These are phyloP conservation scores for Smutsia temminckii DNA, from an alignment of 2,797 vertebrate species.

Conservation along the genomic window DNA sequence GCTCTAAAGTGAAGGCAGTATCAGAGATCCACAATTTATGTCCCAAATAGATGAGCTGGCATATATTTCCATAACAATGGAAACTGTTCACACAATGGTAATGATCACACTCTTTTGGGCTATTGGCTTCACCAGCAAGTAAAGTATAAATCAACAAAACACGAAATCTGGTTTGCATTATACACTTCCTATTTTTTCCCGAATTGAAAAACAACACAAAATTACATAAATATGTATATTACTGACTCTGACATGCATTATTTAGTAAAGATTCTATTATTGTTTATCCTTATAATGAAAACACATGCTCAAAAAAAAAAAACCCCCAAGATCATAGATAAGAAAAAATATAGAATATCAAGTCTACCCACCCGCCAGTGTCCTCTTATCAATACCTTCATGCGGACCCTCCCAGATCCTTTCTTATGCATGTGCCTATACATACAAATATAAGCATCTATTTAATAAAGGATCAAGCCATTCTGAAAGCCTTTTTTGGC, in stretches of 20 bases:
- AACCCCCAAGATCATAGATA: neutral
- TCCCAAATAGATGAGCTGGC: constrained; percentile 74
- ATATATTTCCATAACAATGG: constrained; percentile 70
- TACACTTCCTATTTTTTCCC: constrained; percentile 67
- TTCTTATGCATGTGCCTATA: neutral
- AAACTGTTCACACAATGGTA: neutral
- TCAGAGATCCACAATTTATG: constrained; percentile 36
- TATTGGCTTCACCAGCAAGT: constrained; percentile 48
- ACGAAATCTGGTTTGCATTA: constrained; percentile 79
- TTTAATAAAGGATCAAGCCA: neutral
- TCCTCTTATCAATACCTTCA: neutral
- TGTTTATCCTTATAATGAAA: neutral
- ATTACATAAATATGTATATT: constrained; percentile 42
- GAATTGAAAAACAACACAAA: constrained; percentile 52
- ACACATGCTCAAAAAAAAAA: neutral
- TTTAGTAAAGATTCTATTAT: neutral
- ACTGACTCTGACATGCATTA: neutral
- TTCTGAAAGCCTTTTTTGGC: neutral
- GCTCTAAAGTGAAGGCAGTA: constrained; percentile 31
- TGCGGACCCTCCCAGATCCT: neutral
- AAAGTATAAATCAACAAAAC: constrained; percentile 64
- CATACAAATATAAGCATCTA: neutral
- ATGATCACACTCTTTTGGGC: constrained; percentile 67
- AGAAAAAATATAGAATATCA: neutral
- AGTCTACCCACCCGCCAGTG: neutral